Evolutionary conservation across 2,888 invertebrate species (phyloP).

Genomic region (Mallateleia sp.): DNA sequence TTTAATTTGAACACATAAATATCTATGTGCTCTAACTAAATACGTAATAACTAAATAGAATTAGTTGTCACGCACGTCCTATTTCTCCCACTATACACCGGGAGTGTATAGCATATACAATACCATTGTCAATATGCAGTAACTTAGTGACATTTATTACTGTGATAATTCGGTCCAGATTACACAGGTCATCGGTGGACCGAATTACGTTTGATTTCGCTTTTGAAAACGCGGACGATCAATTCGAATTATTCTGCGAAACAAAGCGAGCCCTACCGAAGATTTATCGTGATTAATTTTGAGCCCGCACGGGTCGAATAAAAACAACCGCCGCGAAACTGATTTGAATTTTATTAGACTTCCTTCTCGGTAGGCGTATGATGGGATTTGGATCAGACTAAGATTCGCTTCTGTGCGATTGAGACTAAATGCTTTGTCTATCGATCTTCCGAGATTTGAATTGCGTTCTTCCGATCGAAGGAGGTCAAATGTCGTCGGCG

Average conservation of each 20-base stretch:
- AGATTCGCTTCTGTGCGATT: neutral
- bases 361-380: conserved; percentile 7
- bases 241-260: conserved; percentile 32
- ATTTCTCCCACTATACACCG: too few relatives aligned
- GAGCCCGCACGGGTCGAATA: conserved; percentile 25
- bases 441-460: conserved; percentile 42
- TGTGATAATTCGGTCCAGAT: conserved; percentile 31
- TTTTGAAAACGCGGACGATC: neutral
- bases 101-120: too few relatives aligned
- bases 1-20: too few relatives aligned
- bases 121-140: conserved; percentile 4
- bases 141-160: conserved; percentile 35
- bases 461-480: conserved; percentile 34
- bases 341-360: conserved; percentile 63
- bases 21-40: too few relatives aligned
- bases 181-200: conserved; percentile 6
- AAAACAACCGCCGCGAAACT: too few relatives aligned
- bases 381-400: conserved; percentile 8
- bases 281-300: conserved; percentile 44
- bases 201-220: conserved; percentile 15
- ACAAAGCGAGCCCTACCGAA: conserved; percentile 14
- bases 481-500: neutral
- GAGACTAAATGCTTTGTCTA: conserved; percentile 25
- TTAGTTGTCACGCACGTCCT: too few relatives aligned
- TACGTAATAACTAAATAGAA: too few relatives aligned